Evolutionary conservation across 2,797 vertebrate genomes (phyloP), one percentile per base, ranked within the genome.

Genomic region (Sebastes dallii): DNA sequence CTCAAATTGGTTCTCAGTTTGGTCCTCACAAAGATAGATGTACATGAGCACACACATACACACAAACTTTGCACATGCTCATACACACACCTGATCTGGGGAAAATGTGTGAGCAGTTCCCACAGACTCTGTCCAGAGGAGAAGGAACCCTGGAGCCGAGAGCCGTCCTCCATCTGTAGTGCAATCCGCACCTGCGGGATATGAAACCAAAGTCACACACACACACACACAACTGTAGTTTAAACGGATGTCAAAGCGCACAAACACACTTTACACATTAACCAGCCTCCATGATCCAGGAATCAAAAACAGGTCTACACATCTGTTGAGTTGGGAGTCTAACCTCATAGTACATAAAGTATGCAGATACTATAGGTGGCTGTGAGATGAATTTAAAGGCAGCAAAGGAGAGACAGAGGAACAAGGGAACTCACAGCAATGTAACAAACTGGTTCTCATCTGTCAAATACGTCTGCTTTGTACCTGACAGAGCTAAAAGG

Each of bases 91-190:
- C 97, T 97, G 91, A 94, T 97, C 90, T 96, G 90, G 5, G 95
- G 86, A 84, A 99, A 99, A 82, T 97, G 96, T 66, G 83, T 86
- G 78, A 99, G 94, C 75, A 99, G 90, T 66, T 98, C 97, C 98
- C 98, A 99, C 79, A 99, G 95, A 6, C 91, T 98, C 90, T 97
- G 96, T 12, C 95, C 94, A 20, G 95, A 96, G 2, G 89, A 95
- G 91, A 99, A 99, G 2, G 94, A 94, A 24, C 92, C 96, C 82
- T 99, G 98, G 58, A 98, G 88, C 83, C 99, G 95, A 69, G 95
- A 96, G 50, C 98, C 97, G 1, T 98, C 96, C 8, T 98, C 97
- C 75, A 98, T 92, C 64, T 99, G 99, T 29, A 99, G 76, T 0
- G 97, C 98, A 0, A 99, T 94, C 8, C 97, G 96, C 61, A 99